Base-by-base conservation (phyloP, 37 sponge, comb jelly and placozoan genomes). In the Oopsacas minuta region DNA sequence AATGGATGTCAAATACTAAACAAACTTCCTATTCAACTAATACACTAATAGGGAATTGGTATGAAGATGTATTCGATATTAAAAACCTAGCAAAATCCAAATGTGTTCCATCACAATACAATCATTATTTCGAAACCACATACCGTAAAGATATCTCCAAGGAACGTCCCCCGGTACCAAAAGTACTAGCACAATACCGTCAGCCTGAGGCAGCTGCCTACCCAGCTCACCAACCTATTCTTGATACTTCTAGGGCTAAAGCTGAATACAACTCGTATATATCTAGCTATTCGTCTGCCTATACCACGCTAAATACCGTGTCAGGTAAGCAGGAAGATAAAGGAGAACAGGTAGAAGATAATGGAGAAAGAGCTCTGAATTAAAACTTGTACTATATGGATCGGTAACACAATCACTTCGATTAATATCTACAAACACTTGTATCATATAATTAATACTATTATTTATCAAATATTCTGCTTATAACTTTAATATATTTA, bases 21-120 rank as follows among this genome's bases (percentile, higher is more conserved):
- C 83, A 86, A 52, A 87, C 75, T 35, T 37, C 81, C 15, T 95
- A 88, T 83, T 85, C 88, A 3, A 51, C 90, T 3, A 83, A 89
- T 20, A 90, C 91, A 36, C 91, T 95, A 36, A 88, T 95, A 0
- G 96, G 94, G 23, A 95, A 95, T 83, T 95, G 96, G 96, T 88
- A 89, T 53, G 96, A 95, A 49, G 92, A 95, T 23, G 83, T 83
- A 17, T 91, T 93, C 81, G 96, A 95, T 53, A 88, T 91, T 17
- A 81, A 84, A 28, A 37, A 82, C 23, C 35, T 93, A 1, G 37
- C 87, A 1, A 37, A 89, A 75, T 32, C 82, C 10, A 88, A 82
- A 35, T 83, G 88, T 12, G 86, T 93, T 0, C 94, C 94, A 34
- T 93, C 96, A 0, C 96, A 91, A 89, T 87, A 89, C 82, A 83